Conservation (phyloP, 2,113 vertebrate genomes). For the Heliornis fulica region DNA sequence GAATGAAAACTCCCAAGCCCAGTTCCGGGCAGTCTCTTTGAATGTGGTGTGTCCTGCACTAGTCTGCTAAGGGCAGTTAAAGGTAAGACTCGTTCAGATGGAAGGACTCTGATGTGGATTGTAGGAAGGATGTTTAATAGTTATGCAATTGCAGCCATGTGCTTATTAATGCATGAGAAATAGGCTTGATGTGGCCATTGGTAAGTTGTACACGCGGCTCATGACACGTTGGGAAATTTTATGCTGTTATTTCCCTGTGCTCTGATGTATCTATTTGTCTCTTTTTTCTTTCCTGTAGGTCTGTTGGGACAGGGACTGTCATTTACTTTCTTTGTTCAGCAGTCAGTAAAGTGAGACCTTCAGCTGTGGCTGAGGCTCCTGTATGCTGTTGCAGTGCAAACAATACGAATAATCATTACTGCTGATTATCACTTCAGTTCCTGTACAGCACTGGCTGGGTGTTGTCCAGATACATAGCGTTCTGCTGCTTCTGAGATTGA, state of each 20-base stretch:
- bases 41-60: neutral
- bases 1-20: neutral
- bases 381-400: neutral
- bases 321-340: neutral
- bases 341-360: neutral
- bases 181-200: neutral
- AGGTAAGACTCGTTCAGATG: neutral
- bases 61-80: neutral
- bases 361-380: neutral
- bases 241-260: neutral
- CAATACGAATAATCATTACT: neutral
- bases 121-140: neutral
- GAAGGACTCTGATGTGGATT: neutral
- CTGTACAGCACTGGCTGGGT: neutral
- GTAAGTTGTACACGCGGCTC: neutral
- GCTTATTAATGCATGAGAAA: neutral
- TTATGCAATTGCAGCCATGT: neutral
- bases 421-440: neutral
- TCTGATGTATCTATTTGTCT: neutral
- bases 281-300: neutral
- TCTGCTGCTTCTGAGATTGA: fast-evolving
- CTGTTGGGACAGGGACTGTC: neutral
- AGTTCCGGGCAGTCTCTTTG: neutral
- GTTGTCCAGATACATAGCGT: neutral
- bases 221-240: neutral